Conservation (phyloP, 2,113 vertebrate genomes). For the Dipodomys spectabilis region DNA sequence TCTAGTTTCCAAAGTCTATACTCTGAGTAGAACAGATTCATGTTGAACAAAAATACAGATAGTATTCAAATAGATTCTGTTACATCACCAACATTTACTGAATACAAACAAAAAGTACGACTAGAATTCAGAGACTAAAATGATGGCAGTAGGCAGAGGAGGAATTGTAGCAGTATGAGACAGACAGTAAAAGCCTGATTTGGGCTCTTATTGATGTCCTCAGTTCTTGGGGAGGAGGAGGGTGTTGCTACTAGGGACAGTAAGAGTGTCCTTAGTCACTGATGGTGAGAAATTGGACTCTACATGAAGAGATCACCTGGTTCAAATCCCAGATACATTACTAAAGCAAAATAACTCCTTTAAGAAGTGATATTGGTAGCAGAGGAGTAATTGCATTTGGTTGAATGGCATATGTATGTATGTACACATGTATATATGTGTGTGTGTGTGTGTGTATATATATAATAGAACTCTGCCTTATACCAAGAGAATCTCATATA, state of each 20-base stretch:
- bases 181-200: background rate
- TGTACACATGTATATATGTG: no score
- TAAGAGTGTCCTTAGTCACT: background rate
- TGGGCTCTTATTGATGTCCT: background rate
- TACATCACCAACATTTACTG: background rate
- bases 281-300: background rate
- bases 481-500: background rate
- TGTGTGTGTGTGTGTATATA: no score
- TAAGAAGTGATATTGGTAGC: background rate
- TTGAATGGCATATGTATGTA: no score
- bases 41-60: background rate
- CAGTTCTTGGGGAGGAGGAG: background rate
- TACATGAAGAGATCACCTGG: background rate
- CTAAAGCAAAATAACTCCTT: background rate
- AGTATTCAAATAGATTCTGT: background rate
- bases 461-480: background rate
- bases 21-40: background rate
- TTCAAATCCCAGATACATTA: background rate
- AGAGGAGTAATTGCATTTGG: no score
- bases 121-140: background rate
- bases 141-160: background rate
- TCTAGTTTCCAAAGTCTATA: background rate
- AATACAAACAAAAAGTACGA: background rate
- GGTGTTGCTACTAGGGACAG: background rate
- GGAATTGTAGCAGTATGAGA: background rate